Conservation (phyloP, 2,797 vertebrate genomes). For the Neomorphus geoffroyi region DNA sequence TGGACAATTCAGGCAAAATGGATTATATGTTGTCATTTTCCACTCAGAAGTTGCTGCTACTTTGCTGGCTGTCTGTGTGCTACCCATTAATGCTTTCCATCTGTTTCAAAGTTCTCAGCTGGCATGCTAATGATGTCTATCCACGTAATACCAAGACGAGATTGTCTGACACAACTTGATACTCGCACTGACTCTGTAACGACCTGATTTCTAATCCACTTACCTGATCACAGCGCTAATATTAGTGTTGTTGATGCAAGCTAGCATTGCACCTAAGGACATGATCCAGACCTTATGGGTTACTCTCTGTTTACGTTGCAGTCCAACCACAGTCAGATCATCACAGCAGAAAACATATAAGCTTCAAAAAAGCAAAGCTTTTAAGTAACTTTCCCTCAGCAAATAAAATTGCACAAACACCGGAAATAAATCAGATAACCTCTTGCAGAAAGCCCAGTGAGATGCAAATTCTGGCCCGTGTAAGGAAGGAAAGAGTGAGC, state of each 20-base stretch:
- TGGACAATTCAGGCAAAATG: conserved; percentile 1
- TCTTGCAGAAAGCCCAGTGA: not conserved
- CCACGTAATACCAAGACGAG: not conserved
- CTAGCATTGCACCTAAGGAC: not conserved
- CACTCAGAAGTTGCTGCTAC: not conserved
- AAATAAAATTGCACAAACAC: not conserved
- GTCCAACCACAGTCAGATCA: not conserved
- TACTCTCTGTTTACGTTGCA: not conserved
- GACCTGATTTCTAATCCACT: not conserved
- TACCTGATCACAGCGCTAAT: not conserved
- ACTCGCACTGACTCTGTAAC: not conserved
- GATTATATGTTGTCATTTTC: conserved; percentile 18
- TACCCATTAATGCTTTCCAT: conserved; percentile 30
- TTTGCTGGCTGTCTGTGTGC: not conserved
- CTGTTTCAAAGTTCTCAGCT: not conserved
- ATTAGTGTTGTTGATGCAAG: not conserved
- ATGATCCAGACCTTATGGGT: not conserved
- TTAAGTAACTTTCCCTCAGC: not conserved
- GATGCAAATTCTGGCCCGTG: not conserved
- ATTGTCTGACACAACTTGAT: conserved; percentile 8
- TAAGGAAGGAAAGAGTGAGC: not conserved
- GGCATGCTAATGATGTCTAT: conserved; percentile 13
- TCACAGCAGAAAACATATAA: not conserved
- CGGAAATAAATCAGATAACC: not conserved
- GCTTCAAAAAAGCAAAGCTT: not conserved